A percentile compares a stretch with the other conserved stretches of the same genome.
These are phyloP conservation scores for Thecocarcelia acutangulata DNA, from an alignment of 2,888 invertebrate species.

Conservation along the genomic window DNA sequence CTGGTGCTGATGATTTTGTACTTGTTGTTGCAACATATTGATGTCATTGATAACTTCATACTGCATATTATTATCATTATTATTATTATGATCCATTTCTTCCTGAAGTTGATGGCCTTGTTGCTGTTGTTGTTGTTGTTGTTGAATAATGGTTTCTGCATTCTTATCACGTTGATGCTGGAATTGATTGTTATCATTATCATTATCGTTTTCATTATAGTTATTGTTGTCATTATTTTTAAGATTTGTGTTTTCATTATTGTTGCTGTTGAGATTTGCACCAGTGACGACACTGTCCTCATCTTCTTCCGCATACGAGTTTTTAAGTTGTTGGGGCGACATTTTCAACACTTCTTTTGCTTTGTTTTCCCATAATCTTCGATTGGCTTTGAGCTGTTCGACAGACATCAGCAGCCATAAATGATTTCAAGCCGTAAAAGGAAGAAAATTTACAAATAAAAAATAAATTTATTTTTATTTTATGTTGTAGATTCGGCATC, in stretches of 20 bases:
- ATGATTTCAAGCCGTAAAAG: slow-evolving; percentile 12
- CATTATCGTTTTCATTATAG: slow-evolving; percentile 70
- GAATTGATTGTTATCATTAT: slow-evolving; percentile 53
- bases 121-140: slow-evolving; percentile 54
- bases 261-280: slow-evolving; percentile 70
- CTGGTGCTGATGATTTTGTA: slow-evolving; percentile 58
- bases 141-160: slow-evolving; percentile 68
- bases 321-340: slow-evolving; percentile 73
- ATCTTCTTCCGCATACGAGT: slow-evolving; percentile 72
- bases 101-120: slow-evolving; percentile 44
- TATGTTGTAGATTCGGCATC: slow-evolving; percentile 13
- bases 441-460: slow-evolving; percentile 21
- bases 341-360: slow-evolving; percentile 80
- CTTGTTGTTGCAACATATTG: slow-evolving; percentile 64
- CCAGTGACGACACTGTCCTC: slow-evolving; percentile 74
- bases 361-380: slow-evolving; percentile 81
- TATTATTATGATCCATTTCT: slow-evolving; percentile 42
- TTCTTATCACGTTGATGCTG: slow-evolving; percentile 28
- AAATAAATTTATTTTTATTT: slow-evolving; percentile 38
- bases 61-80: slow-evolving; percentile 49
- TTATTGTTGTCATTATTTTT: slow-evolving; percentile 70
- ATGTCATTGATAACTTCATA: slow-evolving; percentile 63
- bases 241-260: slow-evolving; percentile 69
- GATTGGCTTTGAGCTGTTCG: slow-evolving; percentile 80
- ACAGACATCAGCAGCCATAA: slow-evolving; percentile 30